Evolutionary conservation across 2,113 vertebrate species (phyloP), one percentile per base, ranked within the genome.

Genomic region (Corythoichthys haematopterus): DNA sequence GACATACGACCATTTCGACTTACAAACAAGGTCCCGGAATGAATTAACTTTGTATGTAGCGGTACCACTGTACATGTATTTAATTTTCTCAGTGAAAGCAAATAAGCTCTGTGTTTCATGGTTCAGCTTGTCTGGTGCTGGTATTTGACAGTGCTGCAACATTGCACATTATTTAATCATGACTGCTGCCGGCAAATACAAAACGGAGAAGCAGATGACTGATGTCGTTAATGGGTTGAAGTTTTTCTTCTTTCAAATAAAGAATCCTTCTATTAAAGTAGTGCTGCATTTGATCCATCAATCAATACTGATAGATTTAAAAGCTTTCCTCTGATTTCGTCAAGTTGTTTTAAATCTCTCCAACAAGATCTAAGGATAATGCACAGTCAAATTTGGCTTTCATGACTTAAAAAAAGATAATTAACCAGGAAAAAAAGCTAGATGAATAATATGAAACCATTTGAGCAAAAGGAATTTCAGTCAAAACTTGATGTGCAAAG

Each of bases 141-240:
- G 52, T 40, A 66, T 84, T 74, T 75, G 4, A 16, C 69, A 11
- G 0, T 37, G 67, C 78, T 76, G 74, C 82, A 82, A 81, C 64
- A 69, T 65, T 12, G 11, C 75, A 77, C 66, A 71, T 78, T 78
- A 78, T 85, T 87, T 81, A 83, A 85, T 85, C 76, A 80, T 75
- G 78, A 71, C 40, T 61, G 75, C 78, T 79, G 72, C 83, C 72
- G 76, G 85, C 74, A 65, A 65, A 66, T 79, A 43, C 75, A 79
- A 81, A 84, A 79, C 68, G 70, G 77, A 85, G 69, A 80, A 66
- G 66, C n/a, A 0, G 66, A 82, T 70, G 74, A 78, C 66, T 10
- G 74, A 66, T 71, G 70, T 79, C 8, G 60, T 77, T 75, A 81
- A 77, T 81, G 47, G 71, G 73, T 71, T 28, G n/a, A 15, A 57